Conservation (phyloP, 2,113 vertebrate genomes). For the Heteronetta atricapilla region DNA sequence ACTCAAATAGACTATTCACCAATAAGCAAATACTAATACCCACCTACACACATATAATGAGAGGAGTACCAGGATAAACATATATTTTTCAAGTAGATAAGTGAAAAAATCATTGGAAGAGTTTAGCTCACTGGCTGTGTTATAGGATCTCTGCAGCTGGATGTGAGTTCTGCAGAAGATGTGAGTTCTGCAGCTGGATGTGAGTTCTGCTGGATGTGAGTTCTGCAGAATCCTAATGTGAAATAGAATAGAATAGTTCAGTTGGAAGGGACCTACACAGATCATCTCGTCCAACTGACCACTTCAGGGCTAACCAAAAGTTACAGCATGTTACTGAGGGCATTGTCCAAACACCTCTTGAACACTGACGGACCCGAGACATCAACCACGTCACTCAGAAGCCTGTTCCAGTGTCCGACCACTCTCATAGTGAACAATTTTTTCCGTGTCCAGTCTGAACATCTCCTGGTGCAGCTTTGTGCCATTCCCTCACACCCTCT, state of each 20-base stretch:
- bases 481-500: neutral
- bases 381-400: neutral
- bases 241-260: neutral
- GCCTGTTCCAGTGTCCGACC: neutral
- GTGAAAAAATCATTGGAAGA: neutral
- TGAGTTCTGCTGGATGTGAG: neutral
- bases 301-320: neutral
- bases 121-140: neutral
- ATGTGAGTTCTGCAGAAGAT: neutral
- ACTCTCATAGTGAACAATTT: neutral
- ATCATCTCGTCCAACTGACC: neutral
- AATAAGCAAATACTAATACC: neutral
- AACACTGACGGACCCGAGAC: neutral
- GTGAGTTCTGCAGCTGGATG: neutral
- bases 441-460: neutral
- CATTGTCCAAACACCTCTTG: neutral
- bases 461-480: neutral
- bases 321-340: neutral
- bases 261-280: neutral
- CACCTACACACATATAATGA: neutral
- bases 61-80: no score
- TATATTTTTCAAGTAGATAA: neutral
- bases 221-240: neutral
- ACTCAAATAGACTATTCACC: neutral
- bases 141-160: neutral